Percentiles rank a stretch among this genome's conserved stretches.
These are phyloP conservation scores for Rousettus madagascariensis DNA, from an alignment of 2,797 vertebrate genomes.

Conservation along the genomic window DNA sequence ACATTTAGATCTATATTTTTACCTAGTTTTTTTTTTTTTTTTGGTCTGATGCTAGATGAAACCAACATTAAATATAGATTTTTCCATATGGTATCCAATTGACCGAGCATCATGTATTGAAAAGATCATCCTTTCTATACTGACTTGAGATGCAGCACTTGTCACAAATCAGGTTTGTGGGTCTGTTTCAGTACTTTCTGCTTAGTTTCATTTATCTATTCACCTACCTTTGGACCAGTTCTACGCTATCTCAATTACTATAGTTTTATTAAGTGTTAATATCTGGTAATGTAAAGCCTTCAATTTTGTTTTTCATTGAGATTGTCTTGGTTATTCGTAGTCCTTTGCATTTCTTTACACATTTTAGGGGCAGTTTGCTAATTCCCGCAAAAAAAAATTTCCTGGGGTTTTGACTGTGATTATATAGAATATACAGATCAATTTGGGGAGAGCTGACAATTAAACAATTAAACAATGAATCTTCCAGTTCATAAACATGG, in stretches of 20 bases:
- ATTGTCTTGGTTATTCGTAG: background rate
- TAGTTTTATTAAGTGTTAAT: background rate
- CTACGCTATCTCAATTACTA: background rate
- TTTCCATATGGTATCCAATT: background rate
- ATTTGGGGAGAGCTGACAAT: background rate
- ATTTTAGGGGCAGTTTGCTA: constrained; percentile 2
- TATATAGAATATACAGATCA: background rate
- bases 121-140: background rate
- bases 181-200: background rate
- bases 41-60: background rate
- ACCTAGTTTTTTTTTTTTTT: background rate
- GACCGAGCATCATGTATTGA: background rate
- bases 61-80: background rate
- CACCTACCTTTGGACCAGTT: background rate
- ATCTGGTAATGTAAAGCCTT: background rate
- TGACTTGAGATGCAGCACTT: background rate
- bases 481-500: background rate
- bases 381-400: background rate
- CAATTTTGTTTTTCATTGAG: constrained; percentile 4
- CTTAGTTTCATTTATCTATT: background rate
- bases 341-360: background rate
- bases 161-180: background rate
- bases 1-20: constrained; percentile 16
- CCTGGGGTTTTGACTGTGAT: background rate
- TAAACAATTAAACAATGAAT: background rate